Conservation (phyloP, 2,797 vertebrate species). For the Meriones psammophilus region DNA sequence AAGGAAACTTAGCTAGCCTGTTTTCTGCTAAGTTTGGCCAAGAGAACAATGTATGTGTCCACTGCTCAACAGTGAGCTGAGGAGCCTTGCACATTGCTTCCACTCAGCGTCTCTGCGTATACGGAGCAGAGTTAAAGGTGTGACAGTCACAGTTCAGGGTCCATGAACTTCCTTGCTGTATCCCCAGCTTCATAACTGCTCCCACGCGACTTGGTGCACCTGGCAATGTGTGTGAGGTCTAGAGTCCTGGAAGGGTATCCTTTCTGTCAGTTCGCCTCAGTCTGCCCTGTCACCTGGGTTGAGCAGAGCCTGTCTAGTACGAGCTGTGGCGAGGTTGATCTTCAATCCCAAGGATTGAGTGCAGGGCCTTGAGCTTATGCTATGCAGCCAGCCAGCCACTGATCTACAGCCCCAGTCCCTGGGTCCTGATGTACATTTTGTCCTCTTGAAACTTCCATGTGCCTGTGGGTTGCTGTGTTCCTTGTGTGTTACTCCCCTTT, state of each 20-base stretch:
- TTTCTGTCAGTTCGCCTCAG: background rate
- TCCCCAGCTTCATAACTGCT: rapidly evolving
- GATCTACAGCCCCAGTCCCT: background rate
- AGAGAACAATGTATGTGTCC: background rate
- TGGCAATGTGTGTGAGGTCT: background rate
- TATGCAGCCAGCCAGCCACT: background rate
- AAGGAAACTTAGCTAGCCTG: background rate
- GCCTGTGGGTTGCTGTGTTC: background rate
- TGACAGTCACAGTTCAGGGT: background rate
- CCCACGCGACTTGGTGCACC: too few species aligned
- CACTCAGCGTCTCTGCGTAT: background rate
- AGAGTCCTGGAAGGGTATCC: background rate
- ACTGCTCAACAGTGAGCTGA: background rate
- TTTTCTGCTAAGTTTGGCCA: background rate
- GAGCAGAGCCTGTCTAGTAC: background rate
- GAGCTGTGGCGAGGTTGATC: background rate
- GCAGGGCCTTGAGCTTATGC: too few species aligned
- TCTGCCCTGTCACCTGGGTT: background rate
- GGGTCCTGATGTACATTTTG: background rate
- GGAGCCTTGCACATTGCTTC: background rate
- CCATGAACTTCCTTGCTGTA: background rate
- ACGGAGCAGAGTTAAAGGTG: background rate
- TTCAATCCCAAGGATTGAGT: background rate
- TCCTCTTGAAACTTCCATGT: background rate
- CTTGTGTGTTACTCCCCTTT: too few species aligned